Percentiles rank a stretch among this genome's conserved stretches.
Evolutionary conservation across 2,113 vertebrate species (phyloP).

Genomic region (Podarcis muralis): DNA sequence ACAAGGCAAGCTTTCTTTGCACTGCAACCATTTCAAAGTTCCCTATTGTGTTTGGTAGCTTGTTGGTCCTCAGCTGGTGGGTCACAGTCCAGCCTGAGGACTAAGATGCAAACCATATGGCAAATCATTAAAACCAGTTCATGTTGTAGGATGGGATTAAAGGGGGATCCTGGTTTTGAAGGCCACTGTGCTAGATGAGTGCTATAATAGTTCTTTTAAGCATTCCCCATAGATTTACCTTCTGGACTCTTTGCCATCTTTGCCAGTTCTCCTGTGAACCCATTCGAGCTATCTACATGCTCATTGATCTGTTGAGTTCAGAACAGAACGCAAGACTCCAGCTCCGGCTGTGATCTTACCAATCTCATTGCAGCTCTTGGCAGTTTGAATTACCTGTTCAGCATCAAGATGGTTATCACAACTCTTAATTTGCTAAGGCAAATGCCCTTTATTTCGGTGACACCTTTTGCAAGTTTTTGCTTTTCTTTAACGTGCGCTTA

Average conservation of each 20-base stretch:
- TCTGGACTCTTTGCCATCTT: neutral
- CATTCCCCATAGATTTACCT: neutral
- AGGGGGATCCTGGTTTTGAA: neutral
- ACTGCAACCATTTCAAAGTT: neutral
- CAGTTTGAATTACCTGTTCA: neutral
- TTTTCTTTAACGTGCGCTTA: neutral
- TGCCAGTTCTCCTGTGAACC: neutral
- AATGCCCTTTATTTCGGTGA: neutral
- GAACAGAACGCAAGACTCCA: neutral
- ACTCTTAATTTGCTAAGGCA: conserved; percentile 3
- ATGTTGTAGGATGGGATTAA: neutral
- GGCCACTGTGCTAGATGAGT: neutral
- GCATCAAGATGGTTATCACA: conserved; percentile 5
- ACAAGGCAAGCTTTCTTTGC: neutral
- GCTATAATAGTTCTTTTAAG: neutral
- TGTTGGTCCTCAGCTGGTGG: neutral
- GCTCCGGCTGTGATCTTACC: conserved; percentile 1
- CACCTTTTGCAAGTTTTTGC: neutral
- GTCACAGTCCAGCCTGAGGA: neutral
- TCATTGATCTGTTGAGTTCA: neutral
- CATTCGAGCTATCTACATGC: neutral
- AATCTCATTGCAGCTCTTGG: neutral
- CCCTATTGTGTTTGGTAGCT: neutral
- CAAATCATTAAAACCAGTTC: neutral
- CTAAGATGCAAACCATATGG: neutral